Percentiles rank a stretch among this genome's conserved stretches.
These are phyloP conservation scores for Aphodius granarius DNA, from an alignment of 2,888 invertebrate species.

Conservation along the genomic window DNA sequence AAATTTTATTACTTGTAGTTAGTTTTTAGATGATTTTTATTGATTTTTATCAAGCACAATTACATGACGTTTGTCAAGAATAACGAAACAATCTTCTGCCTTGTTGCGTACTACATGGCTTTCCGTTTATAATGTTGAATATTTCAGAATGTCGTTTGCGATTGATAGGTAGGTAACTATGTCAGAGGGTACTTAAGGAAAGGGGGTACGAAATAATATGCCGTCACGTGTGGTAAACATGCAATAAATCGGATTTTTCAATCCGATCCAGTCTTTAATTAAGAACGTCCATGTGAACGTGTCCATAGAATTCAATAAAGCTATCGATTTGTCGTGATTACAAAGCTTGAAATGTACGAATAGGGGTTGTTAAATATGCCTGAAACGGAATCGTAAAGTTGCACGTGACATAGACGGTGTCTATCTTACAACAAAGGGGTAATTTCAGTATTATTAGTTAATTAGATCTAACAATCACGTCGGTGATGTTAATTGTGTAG, in stretches of 20 bases:
- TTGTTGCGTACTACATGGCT: too few species aligned
- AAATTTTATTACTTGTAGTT: too few species aligned
- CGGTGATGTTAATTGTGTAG: not conserved
- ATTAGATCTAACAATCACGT: not conserved
- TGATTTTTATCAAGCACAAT: too few species aligned
- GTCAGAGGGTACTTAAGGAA: not conserved
- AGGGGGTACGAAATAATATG: not conserved
- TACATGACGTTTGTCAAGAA: too few species aligned
- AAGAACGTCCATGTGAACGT: not conserved
- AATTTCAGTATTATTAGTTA: not conserved
- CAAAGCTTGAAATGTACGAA: not conserved
- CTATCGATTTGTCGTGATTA: conserved; percentile 11
- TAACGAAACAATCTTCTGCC: too few species aligned
- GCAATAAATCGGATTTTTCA: conserved; percentile 13
- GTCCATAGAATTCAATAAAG: not conserved
- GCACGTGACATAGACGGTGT: not conserved
- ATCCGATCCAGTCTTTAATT: conserved; percentile 4
- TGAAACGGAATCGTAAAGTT: not conserved
- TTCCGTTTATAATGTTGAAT: not conserved
- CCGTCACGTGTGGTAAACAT: not conserved
- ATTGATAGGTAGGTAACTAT: not conserved
- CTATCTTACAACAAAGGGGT: not conserved
- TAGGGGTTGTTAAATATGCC: not conserved
- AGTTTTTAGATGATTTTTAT: too few species aligned
- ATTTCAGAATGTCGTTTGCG: not conserved